Conservation (phyloP, 2,888 invertebrate species). For the Meta bourneti region DNA sequence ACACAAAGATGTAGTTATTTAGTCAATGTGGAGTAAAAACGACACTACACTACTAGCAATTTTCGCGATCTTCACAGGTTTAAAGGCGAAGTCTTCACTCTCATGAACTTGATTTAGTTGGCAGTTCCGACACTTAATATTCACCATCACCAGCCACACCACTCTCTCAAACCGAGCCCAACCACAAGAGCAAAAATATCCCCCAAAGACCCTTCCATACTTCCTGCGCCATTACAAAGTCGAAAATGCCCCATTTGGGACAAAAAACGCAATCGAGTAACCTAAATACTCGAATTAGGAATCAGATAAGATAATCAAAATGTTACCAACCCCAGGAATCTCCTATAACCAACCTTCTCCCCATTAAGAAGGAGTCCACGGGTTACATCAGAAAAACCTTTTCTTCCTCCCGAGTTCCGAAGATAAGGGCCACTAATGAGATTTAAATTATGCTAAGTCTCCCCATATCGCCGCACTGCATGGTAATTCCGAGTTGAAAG, state of each 20-base stretch:
- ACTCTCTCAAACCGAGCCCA: too few species aligned
- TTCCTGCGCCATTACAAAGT: not conserved
- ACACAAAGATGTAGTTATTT: too few species aligned
- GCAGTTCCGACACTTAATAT: not conserved
- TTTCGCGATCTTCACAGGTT: not conserved
- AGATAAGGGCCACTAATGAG: conserved; percentile 64
- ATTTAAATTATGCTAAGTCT: conserved; percentile 63
- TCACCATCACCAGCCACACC: not conserved
- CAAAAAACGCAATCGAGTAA: not conserved
- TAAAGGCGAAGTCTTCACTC: not conserved
- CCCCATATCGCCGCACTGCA: conserved; percentile 22
- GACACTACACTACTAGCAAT: not conserved
- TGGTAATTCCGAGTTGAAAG: conserved; percentile 21
- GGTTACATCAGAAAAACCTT: conserved; percentile 22
- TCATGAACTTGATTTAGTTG: not conserved
- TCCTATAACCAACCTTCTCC: not conserved
- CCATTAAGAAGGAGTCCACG: not conserved
- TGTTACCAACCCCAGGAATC: conserved; percentile 13
- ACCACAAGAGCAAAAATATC: not conserved
- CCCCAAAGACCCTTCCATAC: not conserved
- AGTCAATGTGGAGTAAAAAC: too few species aligned
- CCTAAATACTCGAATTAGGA: conserved; percentile 27
- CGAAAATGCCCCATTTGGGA: not conserved
- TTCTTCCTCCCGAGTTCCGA: conserved; percentile 20
- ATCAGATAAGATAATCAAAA: conserved; percentile 45